phyloP scores from a whole-genome alignment of 2,888 invertebrate genomes.

The Gnatocerus cornutus region DNA sequence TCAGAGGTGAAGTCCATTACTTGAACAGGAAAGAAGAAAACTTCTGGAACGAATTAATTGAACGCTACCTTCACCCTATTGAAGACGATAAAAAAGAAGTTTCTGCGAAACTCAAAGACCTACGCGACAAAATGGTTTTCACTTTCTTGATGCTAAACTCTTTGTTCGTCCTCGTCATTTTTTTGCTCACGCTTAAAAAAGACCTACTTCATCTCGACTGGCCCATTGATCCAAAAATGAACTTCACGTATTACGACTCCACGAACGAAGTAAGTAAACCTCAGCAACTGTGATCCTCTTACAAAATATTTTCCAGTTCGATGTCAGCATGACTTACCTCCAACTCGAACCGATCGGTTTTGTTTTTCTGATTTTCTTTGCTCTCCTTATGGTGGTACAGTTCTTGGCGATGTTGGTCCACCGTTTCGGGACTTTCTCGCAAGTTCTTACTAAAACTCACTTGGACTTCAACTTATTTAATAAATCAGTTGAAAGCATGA shows the following conservation, averaged over 20 bases:
- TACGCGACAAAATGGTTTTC: conserved; percentile 80
- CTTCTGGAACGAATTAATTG: conserved; percentile 87
- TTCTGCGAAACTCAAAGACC: conserved; percentile 73
- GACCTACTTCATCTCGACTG: conserved; percentile 80
- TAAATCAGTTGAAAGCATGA: conserved; percentile 78
- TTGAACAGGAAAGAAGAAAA: conserved; percentile 78
- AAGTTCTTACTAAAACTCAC: conserved; percentile 82
- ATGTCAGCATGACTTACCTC: conserved; percentile 75
- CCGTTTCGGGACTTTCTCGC: conserved; percentile 83
- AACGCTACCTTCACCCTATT: conserved; percentile 83
- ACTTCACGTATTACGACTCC: conserved; percentile 65
- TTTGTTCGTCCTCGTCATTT: conserved; percentile 83
- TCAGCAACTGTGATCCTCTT: neutral
- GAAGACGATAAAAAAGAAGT: conserved; percentile 74
- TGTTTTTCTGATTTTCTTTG: conserved; percentile 84
- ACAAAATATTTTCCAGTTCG: conserved; percentile 66
- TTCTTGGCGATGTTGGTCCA: conserved; percentile 85
- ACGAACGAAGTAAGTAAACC: conserved; percentile 61
- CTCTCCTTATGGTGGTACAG: conserved; percentile 80
- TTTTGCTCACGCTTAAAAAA: conserved; percentile 83
- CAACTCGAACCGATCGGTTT: conserved; percentile 83
- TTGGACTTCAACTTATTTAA: conserved; percentile 60
- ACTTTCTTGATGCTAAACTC: conserved; percentile 85
- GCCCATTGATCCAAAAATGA: conserved; percentile 77
- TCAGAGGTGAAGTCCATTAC: conserved; percentile 79